Conservation (phyloP, 2,113 vertebrate species). For the Pseudois nayaur region DNA sequence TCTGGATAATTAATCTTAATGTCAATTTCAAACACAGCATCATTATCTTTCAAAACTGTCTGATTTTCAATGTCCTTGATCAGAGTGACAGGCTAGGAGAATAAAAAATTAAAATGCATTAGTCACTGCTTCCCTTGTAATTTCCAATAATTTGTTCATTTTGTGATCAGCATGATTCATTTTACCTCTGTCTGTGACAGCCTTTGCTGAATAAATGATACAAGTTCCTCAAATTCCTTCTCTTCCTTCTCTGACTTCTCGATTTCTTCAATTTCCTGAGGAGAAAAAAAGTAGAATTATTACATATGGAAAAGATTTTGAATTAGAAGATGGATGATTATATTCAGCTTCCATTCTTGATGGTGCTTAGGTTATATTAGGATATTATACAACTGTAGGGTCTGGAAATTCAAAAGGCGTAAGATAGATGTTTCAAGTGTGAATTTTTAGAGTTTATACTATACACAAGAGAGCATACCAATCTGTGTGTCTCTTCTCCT, state of each 20-base stretch:
- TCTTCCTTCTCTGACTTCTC: conserved; percentile 89
- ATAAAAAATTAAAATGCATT: conserved; percentile 65
- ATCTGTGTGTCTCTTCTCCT: conserved; percentile 91
- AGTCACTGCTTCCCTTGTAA: conserved; percentile 10
- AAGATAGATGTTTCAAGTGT: neutral
- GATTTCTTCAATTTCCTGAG: conserved; percentile 88
- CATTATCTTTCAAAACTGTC: conserved; percentile 84
- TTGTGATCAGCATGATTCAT: conserved; percentile 18
- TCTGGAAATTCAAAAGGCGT: neutral
- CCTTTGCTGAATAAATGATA: conserved; percentile 97
- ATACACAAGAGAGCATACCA: conserved; percentile 77
- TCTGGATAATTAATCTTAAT: conserved; percentile 98
- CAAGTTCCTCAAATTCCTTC: conserved; percentile 88
- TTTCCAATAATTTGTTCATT: conserved; percentile 3
- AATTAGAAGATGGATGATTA: neutral
- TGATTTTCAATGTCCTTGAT: conserved; percentile 93
- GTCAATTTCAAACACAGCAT: conserved; percentile 91
- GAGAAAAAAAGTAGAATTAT: conserved; percentile 37
- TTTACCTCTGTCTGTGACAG: conserved; percentile 95
- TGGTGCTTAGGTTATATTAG: neutral
- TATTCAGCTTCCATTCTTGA: neutral
- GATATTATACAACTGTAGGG: neutral
- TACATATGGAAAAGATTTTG: conserved; percentile 25
- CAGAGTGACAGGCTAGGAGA: conserved; percentile 91
- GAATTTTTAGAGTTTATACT: neutral